Evolutionary conservation across 2,888 invertebrate genomes (phyloP).

Genomic region (Stratiomys singularior): DNA sequence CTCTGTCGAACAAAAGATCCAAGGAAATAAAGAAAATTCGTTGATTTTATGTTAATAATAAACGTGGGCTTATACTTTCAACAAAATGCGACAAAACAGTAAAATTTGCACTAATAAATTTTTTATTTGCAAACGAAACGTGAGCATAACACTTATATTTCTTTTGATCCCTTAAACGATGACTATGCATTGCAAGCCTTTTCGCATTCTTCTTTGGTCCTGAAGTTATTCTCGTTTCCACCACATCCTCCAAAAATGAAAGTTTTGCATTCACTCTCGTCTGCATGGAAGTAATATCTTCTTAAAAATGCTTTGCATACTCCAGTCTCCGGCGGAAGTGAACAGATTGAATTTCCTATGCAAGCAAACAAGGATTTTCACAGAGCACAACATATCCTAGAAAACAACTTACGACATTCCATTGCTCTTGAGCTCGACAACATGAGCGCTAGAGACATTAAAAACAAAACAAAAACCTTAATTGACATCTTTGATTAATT

Average conservation of each 20-base stretch:
- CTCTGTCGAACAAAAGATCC: too few relatives aligned
- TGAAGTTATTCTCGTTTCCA: conserved; percentile 15
- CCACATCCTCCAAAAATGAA: conserved; percentile 29
- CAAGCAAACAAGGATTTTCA: not conserved
- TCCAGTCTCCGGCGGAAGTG: not conserved
- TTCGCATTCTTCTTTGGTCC: not conserved
- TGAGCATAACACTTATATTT: too few relatives aligned
- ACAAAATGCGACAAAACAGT: too few relatives aligned
- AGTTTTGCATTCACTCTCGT: not conserved
- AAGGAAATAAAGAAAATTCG: too few relatives aligned
- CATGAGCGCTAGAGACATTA: not conserved
- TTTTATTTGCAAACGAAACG: too few relatives aligned
- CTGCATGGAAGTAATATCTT: conserved; percentile 3
- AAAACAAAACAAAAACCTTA: not conserved
- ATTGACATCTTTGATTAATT: not conserved
- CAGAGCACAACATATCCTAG: not conserved
- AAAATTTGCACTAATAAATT: too few relatives aligned
- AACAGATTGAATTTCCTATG: not conserved
- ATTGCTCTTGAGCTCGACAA: not conserved
- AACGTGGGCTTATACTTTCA: too few relatives aligned
- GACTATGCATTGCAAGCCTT: too few relatives aligned
- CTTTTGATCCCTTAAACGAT: too few relatives aligned
- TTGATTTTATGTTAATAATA: too few relatives aligned
- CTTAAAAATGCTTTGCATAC: not conserved
- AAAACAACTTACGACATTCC: not conserved